Conservation (phyloP, 2,113 vertebrate genomes). For the Equus quagga region DNA sequence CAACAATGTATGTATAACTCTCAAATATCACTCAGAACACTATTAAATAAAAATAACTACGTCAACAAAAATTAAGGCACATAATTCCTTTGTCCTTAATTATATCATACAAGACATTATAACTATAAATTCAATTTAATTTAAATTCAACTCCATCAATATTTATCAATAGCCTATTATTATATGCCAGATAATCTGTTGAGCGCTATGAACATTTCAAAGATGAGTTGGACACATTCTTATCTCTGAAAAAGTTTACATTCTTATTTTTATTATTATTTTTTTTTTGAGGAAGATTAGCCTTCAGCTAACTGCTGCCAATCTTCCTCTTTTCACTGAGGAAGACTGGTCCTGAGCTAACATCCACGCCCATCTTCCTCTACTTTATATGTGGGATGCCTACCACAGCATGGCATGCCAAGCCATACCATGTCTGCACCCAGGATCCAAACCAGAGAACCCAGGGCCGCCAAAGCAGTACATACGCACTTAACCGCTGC, state of each 20-base stretch:
- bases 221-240: not conserved
- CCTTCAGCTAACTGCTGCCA: too few relatives aligned
- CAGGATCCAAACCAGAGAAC: too few relatives aligned
- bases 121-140: conserved; percentile 8
- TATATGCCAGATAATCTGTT: not conserved
- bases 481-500: too few relatives aligned
- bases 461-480: too few relatives aligned
- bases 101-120: not conserved
- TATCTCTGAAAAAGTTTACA: conserved; percentile 31
- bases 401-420: too few relatives aligned
- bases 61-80: conserved; percentile 24
- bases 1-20: not conserved
- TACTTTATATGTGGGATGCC: too few relatives aligned
- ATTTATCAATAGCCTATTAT: not conserved
- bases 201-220: not conserved
- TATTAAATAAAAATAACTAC: conserved; percentile 44
- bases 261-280: not conserved
- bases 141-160: not conserved
- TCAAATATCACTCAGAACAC: conserved; percentile 36
- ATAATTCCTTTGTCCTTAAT: not conserved
- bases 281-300: too few relatives aligned
- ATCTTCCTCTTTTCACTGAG: too few relatives aligned
- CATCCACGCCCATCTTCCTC: too few relatives aligned
- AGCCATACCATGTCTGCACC: too few relatives aligned
- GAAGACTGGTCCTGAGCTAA: too few relatives aligned